Evolutionary conservation across 30 jellyfish, hydroid and myxozoan genomes (phyloP).

Genomic region (Nemopilema nomurai): DNA sequence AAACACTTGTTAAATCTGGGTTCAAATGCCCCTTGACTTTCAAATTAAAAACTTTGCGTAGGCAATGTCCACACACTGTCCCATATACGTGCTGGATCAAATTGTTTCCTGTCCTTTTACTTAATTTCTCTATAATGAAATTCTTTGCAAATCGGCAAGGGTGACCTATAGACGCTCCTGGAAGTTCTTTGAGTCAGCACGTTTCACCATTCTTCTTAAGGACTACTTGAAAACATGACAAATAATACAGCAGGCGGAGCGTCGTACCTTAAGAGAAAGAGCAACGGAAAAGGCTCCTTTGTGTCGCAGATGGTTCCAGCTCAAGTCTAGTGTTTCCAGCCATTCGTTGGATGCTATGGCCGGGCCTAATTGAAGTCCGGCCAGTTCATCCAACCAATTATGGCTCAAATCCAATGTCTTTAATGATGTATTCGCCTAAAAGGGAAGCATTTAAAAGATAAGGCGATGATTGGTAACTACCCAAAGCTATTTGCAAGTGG

Average conservation of each 20-base stretch:
- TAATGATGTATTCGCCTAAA: slow-evolving; percentile 69
- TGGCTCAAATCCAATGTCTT: slow-evolving; percentile 73
- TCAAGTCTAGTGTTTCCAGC: slow-evolving; percentile 69
- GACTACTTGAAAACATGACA: background rate
- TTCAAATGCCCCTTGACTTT: no score
- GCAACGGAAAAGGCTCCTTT: slow-evolving; percentile 97
- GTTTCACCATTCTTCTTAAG: background rate
- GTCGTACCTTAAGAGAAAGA: slow-evolving; percentile 69
- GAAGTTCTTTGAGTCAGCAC: no score
- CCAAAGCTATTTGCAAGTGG: background rate
- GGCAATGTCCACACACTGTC: no score
- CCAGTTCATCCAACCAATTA: slow-evolving; percentile 84
- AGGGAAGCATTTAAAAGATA: background rate
- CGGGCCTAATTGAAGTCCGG: slow-evolving; percentile 87
- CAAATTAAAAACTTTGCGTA: no score
- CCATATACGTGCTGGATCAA: no score
- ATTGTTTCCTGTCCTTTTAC: no score
- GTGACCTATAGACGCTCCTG: no score
- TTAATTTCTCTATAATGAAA: no score
- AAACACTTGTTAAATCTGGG: no score
- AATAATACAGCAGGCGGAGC: no score
- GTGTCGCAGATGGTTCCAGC: slow-evolving; percentile 96
- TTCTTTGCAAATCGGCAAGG: no score
- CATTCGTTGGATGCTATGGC: slow-evolving; percentile 85
- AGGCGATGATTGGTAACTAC: background rate